Evolutionary conservation across 2,797 vertebrate genomes (phyloP).

Genomic region (Siniperca scherzeri): DNA sequence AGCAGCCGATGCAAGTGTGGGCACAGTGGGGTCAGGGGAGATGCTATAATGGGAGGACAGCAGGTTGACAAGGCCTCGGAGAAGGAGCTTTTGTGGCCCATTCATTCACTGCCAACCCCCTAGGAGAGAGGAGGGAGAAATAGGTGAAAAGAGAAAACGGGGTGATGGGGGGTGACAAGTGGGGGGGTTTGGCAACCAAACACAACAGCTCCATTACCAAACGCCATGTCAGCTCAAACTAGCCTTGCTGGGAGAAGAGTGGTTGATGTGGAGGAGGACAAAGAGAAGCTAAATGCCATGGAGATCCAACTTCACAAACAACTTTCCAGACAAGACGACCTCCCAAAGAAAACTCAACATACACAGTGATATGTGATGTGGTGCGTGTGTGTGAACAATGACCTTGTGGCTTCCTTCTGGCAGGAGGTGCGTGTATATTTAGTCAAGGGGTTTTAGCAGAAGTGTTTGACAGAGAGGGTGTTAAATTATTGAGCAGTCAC

Average conservation of each 20-base stretch:
- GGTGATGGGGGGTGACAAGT: constrained; percentile 11
- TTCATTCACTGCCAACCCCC: constrained; percentile 56
- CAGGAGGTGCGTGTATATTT: constrained; percentile 66
- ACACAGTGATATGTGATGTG: constrained; percentile 7
- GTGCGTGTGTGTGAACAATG: constrained; percentile 35
- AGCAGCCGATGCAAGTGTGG: constrained; percentile 43
- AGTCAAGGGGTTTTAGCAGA: constrained; percentile 54
- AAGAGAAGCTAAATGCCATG: constrained; percentile 37
- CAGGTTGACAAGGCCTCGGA: constrained; percentile 52
- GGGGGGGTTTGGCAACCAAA: constrained; percentile 23
- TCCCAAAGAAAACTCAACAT: constrained; percentile 13
- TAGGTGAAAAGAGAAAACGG: constrained; percentile 43
- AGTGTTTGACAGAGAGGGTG: constrained; percentile 59
- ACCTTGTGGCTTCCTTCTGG: constrained; percentile 55
- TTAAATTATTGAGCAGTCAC: constrained; percentile 74
- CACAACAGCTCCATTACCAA: constrained; percentile 56
- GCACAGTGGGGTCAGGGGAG: constrained; percentile 12
- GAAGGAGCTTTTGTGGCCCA: constrained; percentile 43
- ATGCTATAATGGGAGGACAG: constrained; percentile 30
- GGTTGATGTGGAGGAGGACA: constrained; percentile 36
- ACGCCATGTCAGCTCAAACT: constrained; percentile 29
- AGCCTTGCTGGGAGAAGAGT: constrained; percentile 25
- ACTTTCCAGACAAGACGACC: constrained; percentile 33
- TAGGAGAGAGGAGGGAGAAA: background rate
- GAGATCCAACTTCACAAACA: constrained; percentile 45